Evolutionary conservation across 2,888 invertebrate species (phyloP), one percentile per base, ranked within the genome.

Genomic region (Parnassius apollo): DNA sequence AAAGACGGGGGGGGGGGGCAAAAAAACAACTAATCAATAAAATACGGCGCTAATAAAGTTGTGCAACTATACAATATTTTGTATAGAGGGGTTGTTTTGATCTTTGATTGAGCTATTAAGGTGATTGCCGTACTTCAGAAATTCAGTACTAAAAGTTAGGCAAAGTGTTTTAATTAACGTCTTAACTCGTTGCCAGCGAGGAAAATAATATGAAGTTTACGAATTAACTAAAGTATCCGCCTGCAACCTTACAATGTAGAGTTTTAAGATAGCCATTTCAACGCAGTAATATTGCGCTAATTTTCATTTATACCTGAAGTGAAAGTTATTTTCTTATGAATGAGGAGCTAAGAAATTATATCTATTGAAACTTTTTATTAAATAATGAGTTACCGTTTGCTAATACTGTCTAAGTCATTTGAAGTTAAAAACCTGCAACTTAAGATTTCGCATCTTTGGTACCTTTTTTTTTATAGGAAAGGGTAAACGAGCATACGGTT

Each of bases 131-230:
- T 86, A 86, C 88, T 89, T 88, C 81, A 82, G 86, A 85, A 89
- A 86, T 86, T 88, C 86, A 84, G 86, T 87, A 86, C 83, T 87
- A 82, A 89, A 89, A 90, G 87, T 89, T 89, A 76, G 72, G 80
- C 77, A 83, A 89, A 90, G 86, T 87, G 90, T 87, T 91, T 90
- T 88, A 89, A 90, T 90, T 88, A 90, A 88, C 87, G 85, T 87
- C 85, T 84, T 82, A 85, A 85, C 83, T 89, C 83, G 76, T 77
- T 81, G 81, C 82, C 81, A 78, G 82, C 78, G 80, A 81, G 80
- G 78, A 78, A 76, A 84, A 83, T 83, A 82, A 77, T 85, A 83
- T 83, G 82, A 87, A 89, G 86, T 89, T 90, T 88, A 85, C 86
- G 86, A 88, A 88, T 88, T 88, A 88, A 88, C 83, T 87, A 82